Conservation (phyloP, 2,797 vertebrate genomes). For the Myoxocephalus aenaeus region DNA sequence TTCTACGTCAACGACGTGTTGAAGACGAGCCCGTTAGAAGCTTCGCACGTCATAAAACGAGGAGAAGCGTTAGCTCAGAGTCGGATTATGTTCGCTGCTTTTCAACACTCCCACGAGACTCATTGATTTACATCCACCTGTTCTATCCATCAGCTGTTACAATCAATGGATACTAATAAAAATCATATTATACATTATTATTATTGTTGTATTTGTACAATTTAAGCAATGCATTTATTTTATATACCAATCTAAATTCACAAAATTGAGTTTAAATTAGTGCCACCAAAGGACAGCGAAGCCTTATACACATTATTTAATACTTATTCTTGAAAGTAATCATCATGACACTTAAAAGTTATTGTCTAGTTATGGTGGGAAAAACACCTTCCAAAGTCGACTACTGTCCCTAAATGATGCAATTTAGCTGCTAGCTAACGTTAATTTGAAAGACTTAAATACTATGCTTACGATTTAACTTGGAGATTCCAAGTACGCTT, state of each 20-base stretch:
- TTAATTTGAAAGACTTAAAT: neutral
- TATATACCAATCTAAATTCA: neutral
- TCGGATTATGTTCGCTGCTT: slow-evolving; percentile 6
- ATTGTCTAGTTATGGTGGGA: neutral
- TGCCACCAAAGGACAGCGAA: neutral
- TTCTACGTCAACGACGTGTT: slow-evolving; percentile 2
- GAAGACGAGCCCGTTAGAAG: slow-evolving; percentile 7
- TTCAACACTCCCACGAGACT: slow-evolving; percentile 6
- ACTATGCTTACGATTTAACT: neutral
- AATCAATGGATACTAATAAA: too few species aligned
- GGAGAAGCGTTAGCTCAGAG: neutral
- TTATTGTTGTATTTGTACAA: neutral
- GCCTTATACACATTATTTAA: neutral
- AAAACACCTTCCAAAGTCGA: neutral
- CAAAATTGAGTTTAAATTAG: neutral
- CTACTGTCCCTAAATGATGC: neutral
- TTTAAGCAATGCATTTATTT: neutral
- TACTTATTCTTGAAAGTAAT: neutral
- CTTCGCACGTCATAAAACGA: slow-evolving; percentile 46
- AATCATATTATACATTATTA: neutral
- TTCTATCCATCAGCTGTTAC: too few species aligned
- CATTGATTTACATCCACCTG: neutral
- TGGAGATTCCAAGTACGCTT: neutral
- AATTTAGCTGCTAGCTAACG: neutral
- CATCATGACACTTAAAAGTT: neutral